Base-by-base conservation (phyloP, 2,113 vertebrate species). In the Zeus faber region DNA sequence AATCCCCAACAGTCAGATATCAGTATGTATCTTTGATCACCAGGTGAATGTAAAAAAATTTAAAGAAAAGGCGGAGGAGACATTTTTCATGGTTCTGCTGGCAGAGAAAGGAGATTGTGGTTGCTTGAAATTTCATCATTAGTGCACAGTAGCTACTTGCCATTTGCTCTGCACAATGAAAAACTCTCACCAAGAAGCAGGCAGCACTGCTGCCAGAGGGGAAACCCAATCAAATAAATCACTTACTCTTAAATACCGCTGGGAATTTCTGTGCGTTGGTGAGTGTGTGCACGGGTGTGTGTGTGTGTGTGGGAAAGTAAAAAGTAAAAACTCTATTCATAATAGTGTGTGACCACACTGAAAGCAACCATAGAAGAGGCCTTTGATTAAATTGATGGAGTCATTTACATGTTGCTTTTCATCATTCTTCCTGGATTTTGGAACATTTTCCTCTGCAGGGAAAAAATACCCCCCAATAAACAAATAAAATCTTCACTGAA, bases 161-260 rank as follows among this genome's bases (percentile, higher is more conserved):
- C 77, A 81, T 86, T 77, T 80, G 76, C 67, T 74, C 56, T 17
- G 56, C 58, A 58, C 49, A 41, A 48, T 63, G 53, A 67, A 35
- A 74, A 65, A 44, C 50, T 24, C 58, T 62, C 6, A 13, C 49
- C 51, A 59, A 68, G 65, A 71, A 29, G 49, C 55, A 20, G 17
- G 47, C 51, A 61, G 51, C 54, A 58, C 49, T 20, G 58, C 23
- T 24, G 74, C 79, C 67, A 23, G 69, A 82, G 79, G 77, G 71
- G 49, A 54, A 66, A 62, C 53, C 65, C 76, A 80, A 83, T 84
- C 77, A 83, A 72, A 83, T 88, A 67, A 87, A 88, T 85, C 80
- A 88, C 76, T 63, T 75, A 57, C 72, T 71, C 72, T 55, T 83
- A 72, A 83, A 66, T 59, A 62, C 79, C n/a, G 49, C 63, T 55